phyloP scores from a whole-genome alignment of 2,113 vertebrate species.

The Scortum barcoo region DNA sequence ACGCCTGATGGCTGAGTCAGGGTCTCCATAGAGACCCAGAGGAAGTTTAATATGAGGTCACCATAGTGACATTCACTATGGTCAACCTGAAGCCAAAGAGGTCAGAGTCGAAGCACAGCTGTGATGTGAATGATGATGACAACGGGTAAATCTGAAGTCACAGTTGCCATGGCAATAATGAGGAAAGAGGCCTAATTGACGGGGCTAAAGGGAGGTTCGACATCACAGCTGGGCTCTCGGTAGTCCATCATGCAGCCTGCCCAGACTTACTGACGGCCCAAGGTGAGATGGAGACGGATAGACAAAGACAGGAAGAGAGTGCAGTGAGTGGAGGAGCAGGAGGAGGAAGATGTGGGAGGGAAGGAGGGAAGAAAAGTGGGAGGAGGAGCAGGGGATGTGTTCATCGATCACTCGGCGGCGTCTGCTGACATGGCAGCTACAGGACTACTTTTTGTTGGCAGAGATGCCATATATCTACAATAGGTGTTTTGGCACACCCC shows the following conservation, averaged over 20 bases:
- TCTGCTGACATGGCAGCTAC: slow-evolving; percentile 70
- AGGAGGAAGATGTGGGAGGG: slow-evolving; percentile 7
- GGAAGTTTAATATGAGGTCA: slow-evolving; percentile 50
- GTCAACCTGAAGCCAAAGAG: slow-evolving; percentile 30
- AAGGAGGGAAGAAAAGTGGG: slow-evolving; percentile 12
- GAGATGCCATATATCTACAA: slow-evolving; percentile 27
- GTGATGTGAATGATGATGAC: slow-evolving; percentile 35
- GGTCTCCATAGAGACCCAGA: slow-evolving; percentile 29
- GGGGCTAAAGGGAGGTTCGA: slow-evolving; percentile 2
- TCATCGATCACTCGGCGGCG: slow-evolving; percentile 52
- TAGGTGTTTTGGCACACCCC: slow-evolving; percentile 38
- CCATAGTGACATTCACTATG: slow-evolving; percentile 9
- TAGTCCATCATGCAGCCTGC: slow-evolving; percentile 45
- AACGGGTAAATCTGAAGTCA: neutral
- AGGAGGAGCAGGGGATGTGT: slow-evolving; percentile 21
- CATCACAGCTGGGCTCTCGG: slow-evolving; percentile 30
- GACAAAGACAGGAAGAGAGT: slow-evolving; percentile 28
- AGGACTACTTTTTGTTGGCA: slow-evolving; percentile 51
- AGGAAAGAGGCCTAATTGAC: slow-evolving; percentile 36
- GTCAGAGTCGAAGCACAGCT: slow-evolving; percentile 5
- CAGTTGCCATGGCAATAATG: slow-evolving; percentile 50
- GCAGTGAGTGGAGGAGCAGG: neutral
- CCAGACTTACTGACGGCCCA: slow-evolving; percentile 29
- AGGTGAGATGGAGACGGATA: slow-evolving; percentile 57
- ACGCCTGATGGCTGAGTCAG: slow-evolving; percentile 7